Evolutionary conservation across 2,888 invertebrate genomes (phyloP), one percentile per base, ranked within the genome.

Genomic region (Anticlea derivata): DNA sequence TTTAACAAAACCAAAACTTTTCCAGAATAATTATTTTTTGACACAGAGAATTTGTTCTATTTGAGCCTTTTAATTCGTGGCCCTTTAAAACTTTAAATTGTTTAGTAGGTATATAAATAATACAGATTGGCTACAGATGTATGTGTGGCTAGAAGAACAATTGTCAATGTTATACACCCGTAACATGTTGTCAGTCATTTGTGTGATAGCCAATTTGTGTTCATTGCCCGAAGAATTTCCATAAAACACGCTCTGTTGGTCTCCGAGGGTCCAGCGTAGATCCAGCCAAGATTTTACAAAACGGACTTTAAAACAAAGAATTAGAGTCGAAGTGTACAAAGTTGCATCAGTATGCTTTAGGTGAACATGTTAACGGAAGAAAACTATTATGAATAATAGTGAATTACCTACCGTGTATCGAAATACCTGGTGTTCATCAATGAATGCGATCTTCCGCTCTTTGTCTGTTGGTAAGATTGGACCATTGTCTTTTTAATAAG

Each of bases 401-500:
- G 57, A 61, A 64, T 61, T 38, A 67, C 59, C 64, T 72, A 69
- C 69, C 64, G 69, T 62, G 38, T 44, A 51, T 40, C 31, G 29
- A 47, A 70, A 77, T 41, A 37, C 75, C 68, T 69, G 70, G 70
- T 76, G 79, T 80, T 78, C 77, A 81, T 85, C 80, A 78, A 78
- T 77, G 71, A 77, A 78, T 66, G 58, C 60, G 63, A 71, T 75
- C 76, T 83, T 86, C 84, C 85, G 83, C 70, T 73, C 79, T 82
- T 86, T 86, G 86, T 85, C 73, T 65, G 23, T 29, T 12, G 29
- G 30, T 12, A 29, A 23, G 2, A 17, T 40, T 24, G 6, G 8
- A 30, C 40, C 17, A 30, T 46, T 46, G 30, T 46, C 12, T 46
- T 38, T 29, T 31, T 27, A 38, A 26, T 38, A n/a, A 26, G 13